Evolutionary conservation across 2,113 vertebrate genomes (phyloP), one percentile per base, ranked within the genome.

Genomic region (Nanorana parkeri): DNA sequence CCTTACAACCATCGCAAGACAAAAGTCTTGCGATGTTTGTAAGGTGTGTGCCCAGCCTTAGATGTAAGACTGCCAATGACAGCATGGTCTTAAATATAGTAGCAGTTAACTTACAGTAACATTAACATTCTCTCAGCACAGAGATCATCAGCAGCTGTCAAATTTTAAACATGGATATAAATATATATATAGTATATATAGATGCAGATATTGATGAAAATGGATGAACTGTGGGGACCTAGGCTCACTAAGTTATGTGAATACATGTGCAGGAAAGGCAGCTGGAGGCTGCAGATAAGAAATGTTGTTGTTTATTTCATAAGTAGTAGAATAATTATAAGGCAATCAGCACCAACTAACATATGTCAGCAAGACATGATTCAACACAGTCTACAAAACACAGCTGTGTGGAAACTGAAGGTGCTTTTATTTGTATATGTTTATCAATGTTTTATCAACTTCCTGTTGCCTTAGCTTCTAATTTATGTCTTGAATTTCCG

Each of bases 371-470:
- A 6, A 73, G 69, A 58, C 55, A 16, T 74, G 71, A 74, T 29
- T 74, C 19, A 58, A 19, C 26, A 60, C 51, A 51, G 66, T 13
- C 1, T 56, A 21, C 26, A 17, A 19, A 29, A 20, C 54, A 72
- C 51, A 36, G 29, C 55, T 60, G 71, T 29, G 2, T 60, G 21
- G 13, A 63, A 21, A 60, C 17, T 26, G 32, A 60, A 74, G 71
- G 71, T 60, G 26, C 58, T 60, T 60, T 19, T 29, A 36, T 74
- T 74, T 73, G 29, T 58, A 60, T 32, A 51, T 74, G 26, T 74
- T 74, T 52, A 29, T 73, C 71, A 74, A 60, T 74, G 55, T 74
- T 74, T 56, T 56, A 73, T 24, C 26, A 2, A 20, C n/a, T 28
- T 74, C 21, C 52, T 15, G 17, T 15, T 19, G 5, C 24, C 21